Evolutionary conservation across 1,140 invertebrate genomes (phyloP).

Genomic region (Trichonephila inaurata): DNA sequence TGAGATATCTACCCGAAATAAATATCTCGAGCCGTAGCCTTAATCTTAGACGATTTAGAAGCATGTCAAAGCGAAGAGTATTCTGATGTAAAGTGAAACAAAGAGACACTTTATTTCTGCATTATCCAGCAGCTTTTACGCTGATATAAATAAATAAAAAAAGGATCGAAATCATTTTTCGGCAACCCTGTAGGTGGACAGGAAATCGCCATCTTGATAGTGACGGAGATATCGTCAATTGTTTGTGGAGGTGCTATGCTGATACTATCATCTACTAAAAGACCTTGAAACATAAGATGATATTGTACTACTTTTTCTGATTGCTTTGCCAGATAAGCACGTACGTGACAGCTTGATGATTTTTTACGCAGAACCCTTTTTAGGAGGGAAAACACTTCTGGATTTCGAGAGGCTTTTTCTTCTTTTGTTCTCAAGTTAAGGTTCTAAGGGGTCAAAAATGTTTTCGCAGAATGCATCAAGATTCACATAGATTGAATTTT

Average conservation of each 20-base stretch:
- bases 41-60: conserved; percentile 42
- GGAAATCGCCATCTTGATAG: conserved; percentile 71
- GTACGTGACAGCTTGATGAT: conserved; percentile 64
- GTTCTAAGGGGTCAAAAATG: conserved; percentile 7
- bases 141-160: conserved; percentile 2
- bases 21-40: neutral
- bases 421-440: conserved; percentile 19
- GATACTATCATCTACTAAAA: conserved; percentile 76
- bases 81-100: conserved; percentile 48
- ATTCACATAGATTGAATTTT: neutral
- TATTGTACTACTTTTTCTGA: conserved; percentile 58
- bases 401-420: conserved; percentile 59
- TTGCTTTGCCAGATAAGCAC: conserved; percentile 17
- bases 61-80: neutral
- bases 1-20: conserved; percentile 39
- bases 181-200: conserved; percentile 70
- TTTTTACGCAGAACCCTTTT: conserved; percentile 32
- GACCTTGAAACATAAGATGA: conserved; percentile 72
- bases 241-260: conserved; percentile 73
- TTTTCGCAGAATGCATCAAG: neutral
- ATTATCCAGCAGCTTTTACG: conserved; percentile 27
- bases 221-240: conserved; percentile 62
- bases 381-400: conserved; percentile 45
- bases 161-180: neutral
- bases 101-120: conserved; percentile 69